Evolutionary conservation across 2,113 vertebrate species (phyloP).

Genomic region (Smithornis capensis): DNA sequence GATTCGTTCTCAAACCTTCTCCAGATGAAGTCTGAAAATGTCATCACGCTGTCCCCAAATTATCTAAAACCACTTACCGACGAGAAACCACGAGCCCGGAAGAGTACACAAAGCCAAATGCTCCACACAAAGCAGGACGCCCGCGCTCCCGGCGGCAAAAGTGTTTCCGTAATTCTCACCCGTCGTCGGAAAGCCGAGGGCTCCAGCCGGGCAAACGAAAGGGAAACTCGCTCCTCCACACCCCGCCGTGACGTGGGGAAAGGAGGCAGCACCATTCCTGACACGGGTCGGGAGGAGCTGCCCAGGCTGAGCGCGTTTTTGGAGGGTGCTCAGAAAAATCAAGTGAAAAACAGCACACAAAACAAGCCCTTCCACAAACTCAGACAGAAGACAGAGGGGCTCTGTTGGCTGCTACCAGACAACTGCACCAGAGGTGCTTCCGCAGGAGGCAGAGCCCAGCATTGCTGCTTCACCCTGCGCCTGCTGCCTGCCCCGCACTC

Average conservation of each 20-base stretch:
- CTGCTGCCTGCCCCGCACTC: background rate
- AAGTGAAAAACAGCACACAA: no score
- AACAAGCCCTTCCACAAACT: background rate
- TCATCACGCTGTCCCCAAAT: background rate
- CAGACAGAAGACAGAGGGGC: rapidly evolving
- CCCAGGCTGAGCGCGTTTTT: rapidly evolving
- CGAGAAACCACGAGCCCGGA: rapidly evolving
- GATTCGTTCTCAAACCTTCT: rapidly evolving
- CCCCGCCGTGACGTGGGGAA: background rate
- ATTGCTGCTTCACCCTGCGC: background rate
- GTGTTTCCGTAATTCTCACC: background rate
- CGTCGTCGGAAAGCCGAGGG: background rate
- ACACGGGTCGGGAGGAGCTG: background rate
- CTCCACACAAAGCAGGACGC: no score
- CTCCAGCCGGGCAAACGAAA: background rate
- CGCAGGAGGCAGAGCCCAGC: background rate
- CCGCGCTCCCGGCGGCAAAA: background rate
- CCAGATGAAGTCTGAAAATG: background rate
- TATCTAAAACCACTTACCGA: background rate
- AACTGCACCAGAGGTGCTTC: rapidly evolving
- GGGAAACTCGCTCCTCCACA: background rate
- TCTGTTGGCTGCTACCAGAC: background rate
- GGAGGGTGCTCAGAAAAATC: rapidly evolving
- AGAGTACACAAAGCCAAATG: background rate
- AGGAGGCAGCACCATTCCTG: background rate